These are phyloP conservation scores for Formica selysi DNA, from an alignment of 1,140 invertebrate genomes.

Conservation along the genomic window DNA sequence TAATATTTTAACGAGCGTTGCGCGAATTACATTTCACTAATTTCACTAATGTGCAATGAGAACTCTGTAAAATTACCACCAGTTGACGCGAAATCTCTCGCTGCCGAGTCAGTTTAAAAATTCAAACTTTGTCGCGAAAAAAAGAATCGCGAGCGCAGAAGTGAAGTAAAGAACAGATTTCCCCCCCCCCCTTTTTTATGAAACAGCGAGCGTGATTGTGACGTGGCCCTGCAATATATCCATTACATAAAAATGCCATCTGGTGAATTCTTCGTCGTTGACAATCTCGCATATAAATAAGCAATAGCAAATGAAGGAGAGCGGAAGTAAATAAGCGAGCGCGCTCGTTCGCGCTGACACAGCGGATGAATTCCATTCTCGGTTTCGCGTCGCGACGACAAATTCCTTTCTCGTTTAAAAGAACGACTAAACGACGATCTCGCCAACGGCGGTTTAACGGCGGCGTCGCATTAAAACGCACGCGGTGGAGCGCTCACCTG, in stretches of 20 bases:
- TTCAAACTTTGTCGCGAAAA: neutral
- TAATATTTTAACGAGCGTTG: conserved; percentile 52
- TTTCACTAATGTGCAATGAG: conserved; percentile 9
- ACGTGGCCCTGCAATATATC: neutral
- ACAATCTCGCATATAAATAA: neutral
- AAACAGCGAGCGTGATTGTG: conserved; percentile 2
- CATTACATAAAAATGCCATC: conserved; percentile 7
- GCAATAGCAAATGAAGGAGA: neutral
- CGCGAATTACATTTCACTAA: conserved; percentile 9
- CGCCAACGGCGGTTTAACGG: conserved; percentile 29
- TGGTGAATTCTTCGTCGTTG: no score
- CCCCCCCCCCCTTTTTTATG: neutral
- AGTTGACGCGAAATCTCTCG: neutral
- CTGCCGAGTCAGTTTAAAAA: neutral
- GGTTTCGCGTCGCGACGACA: conserved; percentile 13
- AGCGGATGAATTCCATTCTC: conserved; percentile 28
- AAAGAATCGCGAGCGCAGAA: neutral
- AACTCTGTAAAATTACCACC: neutral
- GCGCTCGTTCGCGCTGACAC: neutral
- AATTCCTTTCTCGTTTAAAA: conserved; percentile 7
- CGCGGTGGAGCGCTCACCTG: neutral
- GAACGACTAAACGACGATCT: neutral
- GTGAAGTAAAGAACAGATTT: neutral
- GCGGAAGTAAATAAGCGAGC: neutral
- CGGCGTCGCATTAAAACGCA: conserved; percentile 63